Conservation (phyloP, 2,888 invertebrate genomes). For the Syrphus vitripennis region DNA sequence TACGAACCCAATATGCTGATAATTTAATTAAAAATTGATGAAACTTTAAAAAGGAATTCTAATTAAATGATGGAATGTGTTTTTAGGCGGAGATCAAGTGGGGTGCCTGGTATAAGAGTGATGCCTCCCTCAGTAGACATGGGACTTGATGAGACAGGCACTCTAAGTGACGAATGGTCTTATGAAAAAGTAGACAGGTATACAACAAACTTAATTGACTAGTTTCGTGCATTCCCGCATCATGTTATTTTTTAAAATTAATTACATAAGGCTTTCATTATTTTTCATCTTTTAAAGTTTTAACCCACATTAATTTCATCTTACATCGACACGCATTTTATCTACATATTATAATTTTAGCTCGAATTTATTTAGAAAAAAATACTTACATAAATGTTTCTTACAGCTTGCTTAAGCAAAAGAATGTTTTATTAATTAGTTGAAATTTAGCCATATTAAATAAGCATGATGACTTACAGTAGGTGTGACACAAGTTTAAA, state of each 20-base stretch:
- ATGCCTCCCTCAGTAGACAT: constrained; percentile 91
- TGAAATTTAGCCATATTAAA: no score
- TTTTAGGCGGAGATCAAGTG: constrained; percentile 83
- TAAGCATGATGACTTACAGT: no score
- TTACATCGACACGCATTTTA: not conserved
- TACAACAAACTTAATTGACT: constrained; percentile 20
- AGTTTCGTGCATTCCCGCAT: constrained; percentile 24
- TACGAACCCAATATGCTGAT: not conserved
- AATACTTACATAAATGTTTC: no score
- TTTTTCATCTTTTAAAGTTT: not conserved
- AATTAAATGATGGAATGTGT: not conserved
- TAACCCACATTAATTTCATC: not conserved
- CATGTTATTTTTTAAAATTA: not conserved
- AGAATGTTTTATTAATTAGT: no score
- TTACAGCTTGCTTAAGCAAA: no score
- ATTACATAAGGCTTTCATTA: not conserved
- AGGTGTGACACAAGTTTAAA: no score
- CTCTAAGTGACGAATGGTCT: constrained; percentile 79
- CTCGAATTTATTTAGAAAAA: not conserved
- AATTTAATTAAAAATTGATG: not conserved
- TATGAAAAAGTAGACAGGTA: constrained; percentile 80
- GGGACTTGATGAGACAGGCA: constrained; percentile 84
- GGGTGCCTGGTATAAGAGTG: constrained; percentile 90
- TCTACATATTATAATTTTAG: not conserved
- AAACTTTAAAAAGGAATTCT: not conserved